Base-by-base conservation (phyloP, 2,797 vertebrate species). In the Forpus xanthops region DNA sequence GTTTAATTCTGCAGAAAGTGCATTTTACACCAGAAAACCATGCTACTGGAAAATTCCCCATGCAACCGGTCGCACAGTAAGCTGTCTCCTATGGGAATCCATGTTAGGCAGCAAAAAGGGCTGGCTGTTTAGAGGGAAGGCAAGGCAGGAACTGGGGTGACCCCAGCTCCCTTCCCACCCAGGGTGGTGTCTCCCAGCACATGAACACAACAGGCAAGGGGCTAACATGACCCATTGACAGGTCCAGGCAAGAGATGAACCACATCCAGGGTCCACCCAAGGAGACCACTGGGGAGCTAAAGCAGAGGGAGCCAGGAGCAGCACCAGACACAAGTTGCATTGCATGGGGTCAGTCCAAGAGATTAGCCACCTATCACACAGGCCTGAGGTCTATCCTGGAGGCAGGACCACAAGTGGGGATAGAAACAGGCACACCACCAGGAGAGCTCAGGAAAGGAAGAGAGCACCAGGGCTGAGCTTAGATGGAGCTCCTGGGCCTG, bases 391-490 rank as follows among this genome's bases (percentile, higher is more conserved):
- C 15, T 58, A 35, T 58, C n/a, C 55, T 35, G n/a, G 33, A 58
- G 33, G n/a, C 37, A 88, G 41, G 16, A 28, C 8, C 25, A 20
- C 14, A 49, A 15, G 15, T 25, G 27, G 47, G 25, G 25, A 25
- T 49, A 49, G 25, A 49, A 25, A 8, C 16, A 61, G 3, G 2
- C 14, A 61, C 17, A 66, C 24, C 65, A 35, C 0, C 30, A 76
- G 16, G 60, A 82, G 8, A 72, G 13, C n/a, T 67, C 16, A n/a
- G 1, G 2, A n/a, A 0, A 0, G 0, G 1, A 7, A 0, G 0
- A 0, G 1, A 15, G 3, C 0, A 21, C 9, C 15, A 19, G 5
- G 7, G 7, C 30, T 47, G 82, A 58, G 42, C 37, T 82, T 82
- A 45, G 35, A 45, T 45, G 12, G 42, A 77, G 37, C 44, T 82